These are phyloP conservation scores for Odobenus rosmarus DNA, from an alignment of 2,113 vertebrate genomes.

Conservation along the genomic window DNA sequence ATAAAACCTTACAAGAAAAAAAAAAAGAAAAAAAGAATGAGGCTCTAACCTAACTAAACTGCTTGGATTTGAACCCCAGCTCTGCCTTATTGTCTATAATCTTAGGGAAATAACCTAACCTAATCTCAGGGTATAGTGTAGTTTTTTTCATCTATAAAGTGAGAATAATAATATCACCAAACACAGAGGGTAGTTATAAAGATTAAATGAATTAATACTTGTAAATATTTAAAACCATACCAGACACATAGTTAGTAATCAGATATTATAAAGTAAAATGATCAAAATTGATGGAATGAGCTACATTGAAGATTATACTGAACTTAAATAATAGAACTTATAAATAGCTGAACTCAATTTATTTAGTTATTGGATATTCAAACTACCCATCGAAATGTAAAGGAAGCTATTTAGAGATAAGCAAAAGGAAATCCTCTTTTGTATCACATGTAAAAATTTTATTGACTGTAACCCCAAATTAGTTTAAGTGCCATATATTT, in stretches of 20 bases:
- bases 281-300: not conserved
- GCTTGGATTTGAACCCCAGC: not conserved
- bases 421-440: not conserved
- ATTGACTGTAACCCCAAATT: not conserved
- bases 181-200: not conserved
- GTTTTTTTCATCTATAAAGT: conserved; percentile 4
- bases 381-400: not conserved
- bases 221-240: not conserved
- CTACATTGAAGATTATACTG: not conserved
- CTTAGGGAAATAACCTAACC: not conserved
- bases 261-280: conserved; percentile 4
- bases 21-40: not conserved
- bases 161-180: not conserved
- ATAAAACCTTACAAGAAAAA: no score
- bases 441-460: not conserved
- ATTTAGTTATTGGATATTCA: not conserved
- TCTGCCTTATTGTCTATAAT: not conserved
- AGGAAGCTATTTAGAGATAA: not conserved
- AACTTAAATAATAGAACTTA: not conserved
- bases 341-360: conserved; percentile 23
- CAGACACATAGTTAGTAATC: not conserved
- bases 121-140: not conserved
- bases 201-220: conserved; percentile 17
- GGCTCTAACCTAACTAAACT: not conserved
- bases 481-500: not conserved